Base-by-base conservation (phyloP, 2,797 vertebrate species). In the Peromyscus melanophrys region DNA sequence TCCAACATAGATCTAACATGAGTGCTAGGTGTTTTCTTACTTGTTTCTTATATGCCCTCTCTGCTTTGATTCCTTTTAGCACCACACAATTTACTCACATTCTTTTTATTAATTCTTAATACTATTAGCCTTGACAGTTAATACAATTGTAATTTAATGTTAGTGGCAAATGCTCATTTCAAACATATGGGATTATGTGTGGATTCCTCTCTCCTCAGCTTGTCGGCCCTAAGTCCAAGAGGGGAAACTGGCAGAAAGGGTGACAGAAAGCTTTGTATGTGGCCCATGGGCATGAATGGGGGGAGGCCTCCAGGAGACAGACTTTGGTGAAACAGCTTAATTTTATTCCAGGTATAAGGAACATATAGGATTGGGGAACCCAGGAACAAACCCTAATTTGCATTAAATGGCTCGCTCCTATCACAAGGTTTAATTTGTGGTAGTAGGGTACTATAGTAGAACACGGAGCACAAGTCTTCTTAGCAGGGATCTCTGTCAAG, bases 131-230 rank as follows among this genome's bases (percentile, higher is more conserved):
- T 84, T 93, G n/a, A 59, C 63, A 21, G 85, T 55, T 84, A 90
- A 92, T 80, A 19, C 71, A 90, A 37, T 84, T 11, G 63, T 93
- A 80, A 61, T 19, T 91, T 49, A 12, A 77, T 92, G 87, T 95
- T 65, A 59, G 55, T 1, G 8, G 37, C 37, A 71, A 75, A 81
- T 95, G 21, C n/a, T 81, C 29, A 85, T 95, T 93, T 92, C 87
- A 9, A 95, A 71, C 63, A 57, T 37, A 52, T 65, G 14, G 8
- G 12, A 82, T 65, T 86, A 88, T 25, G 69, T 73, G 21, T 17
- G n/a, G 19, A 40, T 9, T 73, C 69, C n/a, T 73, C 19, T 40
- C 4, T 40, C n/a, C n/a, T 37, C 21, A 9, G n/a, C n/a, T 73
- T 40, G 19, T 40, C 19, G 23, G 69, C 19, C 9, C 37, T 73